Evolutionary conservation across 92 coral and sea anemone genomes (phyloP), one percentile per base, ranked within the genome.

Genomic region (Palythoa heliodiscus): DNA sequence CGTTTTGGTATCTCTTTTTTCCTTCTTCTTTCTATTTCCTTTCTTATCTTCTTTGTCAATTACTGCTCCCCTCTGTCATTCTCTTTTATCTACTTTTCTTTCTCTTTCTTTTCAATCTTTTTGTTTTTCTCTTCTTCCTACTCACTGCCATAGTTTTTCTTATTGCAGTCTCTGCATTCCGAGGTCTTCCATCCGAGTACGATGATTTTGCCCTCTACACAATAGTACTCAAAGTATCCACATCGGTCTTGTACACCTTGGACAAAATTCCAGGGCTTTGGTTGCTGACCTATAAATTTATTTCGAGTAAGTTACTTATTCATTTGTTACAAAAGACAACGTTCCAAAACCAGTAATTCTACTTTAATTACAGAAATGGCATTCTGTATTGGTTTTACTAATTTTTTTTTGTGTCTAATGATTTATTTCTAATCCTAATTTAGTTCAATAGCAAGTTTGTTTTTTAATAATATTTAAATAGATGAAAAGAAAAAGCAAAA

Each of bases 161-260:
- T 37, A 39, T 78, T 73, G 35, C 80, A 93, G 96, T 89, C 15
- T 93, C 96, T 20, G 91, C 96, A 70, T 90, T 91, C 71, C 81
- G 90, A 80, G 94, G 96, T 53, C 91, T 93, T 23, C 96, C 92
- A 8, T 83, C 77, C 76, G 91, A 91, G 70, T 93, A 93, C 78
- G 96, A 91, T 76, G 91, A 93, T 82, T 91, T 82, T 86, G 93
- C 96, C 6, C 37, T 93, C 82, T 93, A 93, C 85, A 93, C 96
- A 3, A 84, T 93, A n/a, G 89, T 87, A 19, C 90, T 93, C 58
- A 93, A 93, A 82, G 82, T 93, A 14, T 53, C 91, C 16, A 91
- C 92, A 7, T 87, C 92, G 22, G 85, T 83, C 24, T 70, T 93
- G 37, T 68, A 87, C 47, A 77, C 82, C 84, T 61, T 93, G 75